phyloP scores from a whole-genome alignment of 2,888 invertebrate species.

The Pachycephus smyrnensis region DNA sequence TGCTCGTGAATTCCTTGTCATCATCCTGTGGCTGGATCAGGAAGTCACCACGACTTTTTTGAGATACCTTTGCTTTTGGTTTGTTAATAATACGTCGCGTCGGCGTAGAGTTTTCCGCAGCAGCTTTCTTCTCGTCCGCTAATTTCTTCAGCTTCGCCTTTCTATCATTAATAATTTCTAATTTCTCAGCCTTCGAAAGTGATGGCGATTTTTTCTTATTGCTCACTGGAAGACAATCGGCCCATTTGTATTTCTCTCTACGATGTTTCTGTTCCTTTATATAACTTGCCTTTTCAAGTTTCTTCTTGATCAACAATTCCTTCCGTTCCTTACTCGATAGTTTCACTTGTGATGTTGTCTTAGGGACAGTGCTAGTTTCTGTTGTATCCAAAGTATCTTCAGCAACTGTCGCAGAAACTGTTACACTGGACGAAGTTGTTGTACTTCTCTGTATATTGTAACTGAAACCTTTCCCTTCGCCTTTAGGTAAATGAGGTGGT shows the following conservation, averaged over 20 bases:
- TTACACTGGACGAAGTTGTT: too few relatives aligned
- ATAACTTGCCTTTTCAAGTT: slow-evolving; percentile 24
- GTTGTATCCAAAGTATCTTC: background rate
- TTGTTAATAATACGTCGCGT: slow-evolving; percentile 36
- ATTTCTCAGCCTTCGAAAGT: slow-evolving; percentile 34
- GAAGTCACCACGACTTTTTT: slow-evolving; percentile 71
- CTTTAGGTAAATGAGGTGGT: slow-evolving; percentile 36
- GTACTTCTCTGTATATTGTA: slow-evolving; percentile 17
- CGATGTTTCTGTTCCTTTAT: slow-evolving; percentile 34
- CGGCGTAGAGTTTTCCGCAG: slow-evolving; percentile 42
- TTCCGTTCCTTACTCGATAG: slow-evolving; percentile 15
- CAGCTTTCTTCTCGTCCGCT: slow-evolving; percentile 61
- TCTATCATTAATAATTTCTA: slow-evolving; percentile 56
- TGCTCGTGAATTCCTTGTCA: background rate
- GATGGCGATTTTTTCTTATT: slow-evolving; percentile 6
- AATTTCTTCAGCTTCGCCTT: slow-evolving; percentile 70
- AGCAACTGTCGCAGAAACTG: background rate
- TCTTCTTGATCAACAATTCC: slow-evolving; percentile 21
- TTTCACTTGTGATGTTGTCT: background rate
- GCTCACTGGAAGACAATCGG: slow-evolving; percentile 28
- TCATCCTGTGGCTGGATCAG: slow-evolving; percentile 46
- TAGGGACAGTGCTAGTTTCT: background rate
- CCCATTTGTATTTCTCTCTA: slow-evolving; percentile 33
- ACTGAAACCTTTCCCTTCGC: slow-evolving; percentile 27
- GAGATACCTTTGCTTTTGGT: slow-evolving; percentile 68